These are phyloP conservation scores for Hippocampus comes DNA, from an alignment of 2,113 vertebrate genomes.

Conservation along the genomic window DNA sequence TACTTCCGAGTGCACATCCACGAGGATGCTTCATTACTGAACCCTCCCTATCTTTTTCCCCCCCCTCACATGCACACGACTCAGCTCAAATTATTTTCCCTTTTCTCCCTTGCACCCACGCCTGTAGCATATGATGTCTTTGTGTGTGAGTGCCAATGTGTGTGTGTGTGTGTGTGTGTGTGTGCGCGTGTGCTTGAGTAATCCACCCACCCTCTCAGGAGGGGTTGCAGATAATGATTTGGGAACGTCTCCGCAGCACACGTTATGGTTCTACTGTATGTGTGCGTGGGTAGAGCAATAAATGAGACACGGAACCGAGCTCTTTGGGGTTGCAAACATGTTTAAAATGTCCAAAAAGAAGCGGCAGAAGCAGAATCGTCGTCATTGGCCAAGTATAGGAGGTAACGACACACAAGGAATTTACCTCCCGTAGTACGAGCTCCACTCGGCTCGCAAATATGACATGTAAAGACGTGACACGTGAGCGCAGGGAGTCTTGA, in stretches of 20 bases:
- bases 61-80: slow-evolving; percentile 26
- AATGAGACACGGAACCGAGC: slow-evolving; percentile 43
- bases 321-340: not conserved
- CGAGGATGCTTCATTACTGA: slow-evolving; percentile 51
- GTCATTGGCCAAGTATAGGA: not conserved
- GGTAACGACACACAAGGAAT: too few relatives aligned
- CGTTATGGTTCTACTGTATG: slow-evolving; percentile 49
- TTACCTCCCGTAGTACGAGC: too few relatives aligned
- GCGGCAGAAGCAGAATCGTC: not conserved
- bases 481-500: too few relatives aligned
- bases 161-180: slow-evolving; percentile 20
- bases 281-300: slow-evolving; percentile 60
- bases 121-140: slow-evolving; percentile 50
- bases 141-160: slow-evolving; percentile 30
- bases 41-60: not conserved
- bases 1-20: not conserved
- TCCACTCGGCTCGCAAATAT: too few relatives aligned
- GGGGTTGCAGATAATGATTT: slow-evolving; percentile 72
- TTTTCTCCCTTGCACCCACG: slow-evolving; percentile 55
- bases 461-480: too few relatives aligned
- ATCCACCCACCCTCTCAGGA: slow-evolving; percentile 69
- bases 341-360: not conserved
- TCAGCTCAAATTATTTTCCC: slow-evolving; percentile 39
- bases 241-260: slow-evolving; percentile 61
- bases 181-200: slow-evolving; percentile 22